Evolutionary conservation across 2,113 vertebrate species (phyloP).

Genomic region (Xenotilapia flavipinnis): DNA sequence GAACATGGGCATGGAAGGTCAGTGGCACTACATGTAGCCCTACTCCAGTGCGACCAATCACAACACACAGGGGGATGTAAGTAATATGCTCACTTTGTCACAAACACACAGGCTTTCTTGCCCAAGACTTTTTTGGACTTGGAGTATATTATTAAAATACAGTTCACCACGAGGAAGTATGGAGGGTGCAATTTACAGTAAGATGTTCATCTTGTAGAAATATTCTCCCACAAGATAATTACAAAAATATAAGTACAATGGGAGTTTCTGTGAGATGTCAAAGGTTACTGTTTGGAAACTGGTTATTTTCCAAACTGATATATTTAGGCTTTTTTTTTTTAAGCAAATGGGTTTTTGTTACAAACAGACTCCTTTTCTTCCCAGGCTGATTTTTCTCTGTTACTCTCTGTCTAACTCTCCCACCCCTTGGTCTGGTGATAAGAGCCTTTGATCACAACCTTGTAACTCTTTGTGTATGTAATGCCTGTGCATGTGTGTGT

Average conservation of each 20-base stretch:
- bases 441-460: constrained; percentile 57
- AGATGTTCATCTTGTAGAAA: background rate
- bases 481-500: constrained; percentile 10
- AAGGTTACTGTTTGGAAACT: background rate
- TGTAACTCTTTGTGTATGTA: constrained; percentile 29
- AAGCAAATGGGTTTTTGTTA: background rate
- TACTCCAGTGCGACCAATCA: constrained; percentile 88
- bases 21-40: constrained; percentile 99
- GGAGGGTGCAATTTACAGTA: background rate
- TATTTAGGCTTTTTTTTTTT: background rate
- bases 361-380: constrained; percentile 7
- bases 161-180: accelerated
- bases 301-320: background rate
- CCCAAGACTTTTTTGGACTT: background rate
- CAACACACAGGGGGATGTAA: constrained; percentile 96
- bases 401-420: constrained; percentile 1
- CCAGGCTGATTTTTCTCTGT: background rate
- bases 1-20: constrained; percentile 99
- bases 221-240: background rate
- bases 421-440: constrained; percentile 49
- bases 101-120: constrained; percentile 36
- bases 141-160: background rate
- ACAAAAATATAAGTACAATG: background rate
- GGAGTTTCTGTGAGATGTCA: background rate
- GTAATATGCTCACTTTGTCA: constrained; percentile 64